These are phyloP conservation scores for Hartigia nigra DNA, from an alignment of 2,888 invertebrate genomes.

Conservation along the genomic window DNA sequence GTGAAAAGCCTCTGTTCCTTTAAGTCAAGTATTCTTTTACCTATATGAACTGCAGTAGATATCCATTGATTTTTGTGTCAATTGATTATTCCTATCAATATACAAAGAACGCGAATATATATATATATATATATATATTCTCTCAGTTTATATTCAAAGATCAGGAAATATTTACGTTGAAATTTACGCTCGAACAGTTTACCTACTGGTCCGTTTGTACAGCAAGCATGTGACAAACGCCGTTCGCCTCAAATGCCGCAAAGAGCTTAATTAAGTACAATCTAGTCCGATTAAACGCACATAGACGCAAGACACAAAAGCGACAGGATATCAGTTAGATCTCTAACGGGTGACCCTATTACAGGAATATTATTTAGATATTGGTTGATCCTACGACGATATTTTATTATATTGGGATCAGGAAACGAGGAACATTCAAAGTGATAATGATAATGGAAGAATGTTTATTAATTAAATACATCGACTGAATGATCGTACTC, in stretches of 20 bases:
- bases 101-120: not conserved
- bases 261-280: conserved; percentile 32
- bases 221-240: conserved; percentile 3
- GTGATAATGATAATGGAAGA: too few species aligned
- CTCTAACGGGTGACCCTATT: not conserved
- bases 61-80: not conserved
- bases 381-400: too few species aligned
- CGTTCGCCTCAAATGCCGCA: conserved; percentile 8
- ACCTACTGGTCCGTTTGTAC: not conserved
- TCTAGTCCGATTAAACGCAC: conserved; percentile 27
- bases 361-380: too few species aligned
- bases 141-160: too few species aligned
- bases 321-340: not conserved
- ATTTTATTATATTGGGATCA: too few species aligned
- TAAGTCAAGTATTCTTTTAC: not conserved
- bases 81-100: not conserved
- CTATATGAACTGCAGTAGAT: not conserved
- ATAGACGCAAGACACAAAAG: conserved; percentile 4
- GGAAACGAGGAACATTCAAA: too few species aligned
- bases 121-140: too few species aligned
- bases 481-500: too few species aligned
- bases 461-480: too few species aligned
- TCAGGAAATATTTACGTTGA: not conserved
- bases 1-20: not conserved
- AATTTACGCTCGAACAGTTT: not conserved